A percentile compares a stretch with the other conserved stretches of the same genome.
Evolutionary conservation across 2,888 invertebrate genomes (phyloP).

Genomic region (Leptogaster cylindrica): DNA sequence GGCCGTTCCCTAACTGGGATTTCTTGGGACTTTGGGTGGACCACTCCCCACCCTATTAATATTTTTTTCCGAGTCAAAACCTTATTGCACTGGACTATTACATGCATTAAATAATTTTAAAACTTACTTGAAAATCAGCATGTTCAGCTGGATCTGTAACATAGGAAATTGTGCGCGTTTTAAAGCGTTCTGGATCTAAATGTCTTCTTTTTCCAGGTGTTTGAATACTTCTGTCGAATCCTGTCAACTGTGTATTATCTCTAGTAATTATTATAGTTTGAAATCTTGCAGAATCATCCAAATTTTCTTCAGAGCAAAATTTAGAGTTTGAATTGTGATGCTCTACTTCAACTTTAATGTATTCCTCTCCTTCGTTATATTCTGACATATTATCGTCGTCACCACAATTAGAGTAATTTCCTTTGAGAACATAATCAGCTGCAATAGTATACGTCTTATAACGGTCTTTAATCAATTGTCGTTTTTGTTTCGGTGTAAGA

Average conservation of each 20-base stretch:
- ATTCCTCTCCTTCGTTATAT: conserved; percentile 60
- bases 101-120: too few relatives aligned
- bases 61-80: too few relatives aligned
- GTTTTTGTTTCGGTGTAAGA: conserved; percentile 78
- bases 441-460: conserved; percentile 84
- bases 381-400: conserved; percentile 45
- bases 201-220: conserved; percentile 60
- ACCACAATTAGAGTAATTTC: conserved; percentile 50
- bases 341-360: conserved; percentile 58
- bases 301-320: neutral
- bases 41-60: too few relatives aligned
- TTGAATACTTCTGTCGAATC: conserved; percentile 9
- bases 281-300: neutral
- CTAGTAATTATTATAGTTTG: conserved; percentile 35
- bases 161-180: conserved; percentile 70
- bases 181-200: conserved; percentile 75
- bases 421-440: conserved; percentile 64
- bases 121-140: neutral
- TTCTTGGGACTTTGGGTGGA: too few relatives aligned
- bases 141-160: neutral
- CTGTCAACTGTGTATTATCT: neutral
- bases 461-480: conserved; percentile 77
- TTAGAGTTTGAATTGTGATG: conserved; percentile 14
- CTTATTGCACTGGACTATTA: neutral
- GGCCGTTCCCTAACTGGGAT: too few relatives aligned